Percentiles rank a stretch among this genome's conserved stretches.
Conservation (phyloP, 23 tunicate genomes). For the Ciona savignyi region DNA sequence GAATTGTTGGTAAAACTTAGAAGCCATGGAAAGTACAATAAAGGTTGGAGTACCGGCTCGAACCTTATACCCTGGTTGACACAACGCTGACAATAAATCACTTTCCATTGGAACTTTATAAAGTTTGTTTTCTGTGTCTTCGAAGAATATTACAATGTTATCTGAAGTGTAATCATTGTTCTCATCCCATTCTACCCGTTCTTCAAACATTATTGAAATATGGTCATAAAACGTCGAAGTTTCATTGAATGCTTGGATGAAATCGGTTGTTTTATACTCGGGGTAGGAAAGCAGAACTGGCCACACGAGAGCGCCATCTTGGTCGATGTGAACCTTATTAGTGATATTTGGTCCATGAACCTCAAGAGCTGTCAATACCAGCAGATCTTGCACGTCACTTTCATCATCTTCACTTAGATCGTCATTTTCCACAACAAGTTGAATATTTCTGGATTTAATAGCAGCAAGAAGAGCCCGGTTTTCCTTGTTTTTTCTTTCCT, state of each 20-base stretch:
- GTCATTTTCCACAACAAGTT: not conserved
- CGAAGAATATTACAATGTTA: slow-evolving; percentile 36
- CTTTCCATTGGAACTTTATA: too few relatives aligned
- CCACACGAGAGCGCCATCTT: slow-evolving; percentile 43
- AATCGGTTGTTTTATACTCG: slow-evolving; percentile 58
- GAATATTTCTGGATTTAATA: slow-evolving; percentile 16
- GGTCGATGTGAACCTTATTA: slow-evolving; percentile 46
- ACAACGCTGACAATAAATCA: slow-evolving; percentile 31
- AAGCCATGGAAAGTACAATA: slow-evolving; percentile 44
- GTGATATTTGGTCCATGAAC: too few relatives aligned
- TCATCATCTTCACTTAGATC: slow-evolving; percentile 18
- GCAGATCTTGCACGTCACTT: slow-evolving; percentile 9
- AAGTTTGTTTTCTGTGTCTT: slow-evolving; percentile 20
- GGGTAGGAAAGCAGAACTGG: slow-evolving; percentile 79
- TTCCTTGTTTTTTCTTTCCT: slow-evolving; percentile 13
- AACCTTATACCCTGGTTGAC: slow-evolving; percentile 24
- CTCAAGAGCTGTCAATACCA: too few relatives aligned
- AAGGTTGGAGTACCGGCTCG: slow-evolving; percentile 75
- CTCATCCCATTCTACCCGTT: slow-evolving; percentile 61
- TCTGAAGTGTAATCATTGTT: slow-evolving; percentile 18
- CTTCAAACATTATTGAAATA: slow-evolving; percentile 38
- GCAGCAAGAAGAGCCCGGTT: slow-evolving; percentile 21
- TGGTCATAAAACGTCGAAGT: slow-evolving; percentile 38
- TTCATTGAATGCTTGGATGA: slow-evolving; percentile 70
- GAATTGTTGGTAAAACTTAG: slow-evolving; percentile 32